Percentiles rank a stretch among this genome's conserved stretches.
Evolutionary conservation across 2,797 vertebrate genomes (phyloP).

Genomic region (Platalea minor): DNA sequence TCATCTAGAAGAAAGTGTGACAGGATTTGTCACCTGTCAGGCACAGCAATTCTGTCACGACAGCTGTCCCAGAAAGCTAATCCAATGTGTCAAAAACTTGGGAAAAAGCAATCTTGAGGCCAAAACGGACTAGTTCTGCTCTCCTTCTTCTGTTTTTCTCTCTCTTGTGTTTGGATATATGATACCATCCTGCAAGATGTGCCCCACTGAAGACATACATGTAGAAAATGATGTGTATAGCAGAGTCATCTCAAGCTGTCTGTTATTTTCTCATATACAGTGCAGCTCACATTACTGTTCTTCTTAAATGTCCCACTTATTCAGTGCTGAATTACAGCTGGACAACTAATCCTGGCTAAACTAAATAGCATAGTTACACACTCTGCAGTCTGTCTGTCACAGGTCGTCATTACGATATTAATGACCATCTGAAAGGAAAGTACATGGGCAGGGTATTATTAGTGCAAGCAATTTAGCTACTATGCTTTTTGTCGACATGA

Average conservation of each 20-base stretch:
- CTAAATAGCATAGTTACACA: background rate
- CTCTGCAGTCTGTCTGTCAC: background rate
- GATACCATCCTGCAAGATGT: background rate
- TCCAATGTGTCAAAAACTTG: background rate
- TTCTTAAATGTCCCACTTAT: background rate
- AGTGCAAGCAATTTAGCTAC: slow-evolving; percentile 2
- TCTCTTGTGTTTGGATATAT: background rate
- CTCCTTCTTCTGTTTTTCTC: background rate
- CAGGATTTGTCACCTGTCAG: background rate
- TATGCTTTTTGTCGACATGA: background rate
- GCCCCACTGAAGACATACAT: background rate
- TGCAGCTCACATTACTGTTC: background rate
- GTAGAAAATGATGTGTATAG: background rate
- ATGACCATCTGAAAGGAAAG: slow-evolving; percentile 45
- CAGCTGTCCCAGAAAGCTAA: background rate
- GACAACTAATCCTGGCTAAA: background rate
- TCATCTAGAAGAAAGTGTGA: background rate
- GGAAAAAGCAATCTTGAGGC: background rate
- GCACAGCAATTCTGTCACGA: background rate
- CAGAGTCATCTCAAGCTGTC: background rate
- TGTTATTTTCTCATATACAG: background rate
- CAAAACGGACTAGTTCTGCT: background rate
- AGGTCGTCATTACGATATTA: slow-evolving; percentile 21
- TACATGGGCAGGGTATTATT: background rate
- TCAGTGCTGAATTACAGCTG: background rate